Conservation (phyloP, 1,140 invertebrate species). For the Lucilia sericata region DNA sequence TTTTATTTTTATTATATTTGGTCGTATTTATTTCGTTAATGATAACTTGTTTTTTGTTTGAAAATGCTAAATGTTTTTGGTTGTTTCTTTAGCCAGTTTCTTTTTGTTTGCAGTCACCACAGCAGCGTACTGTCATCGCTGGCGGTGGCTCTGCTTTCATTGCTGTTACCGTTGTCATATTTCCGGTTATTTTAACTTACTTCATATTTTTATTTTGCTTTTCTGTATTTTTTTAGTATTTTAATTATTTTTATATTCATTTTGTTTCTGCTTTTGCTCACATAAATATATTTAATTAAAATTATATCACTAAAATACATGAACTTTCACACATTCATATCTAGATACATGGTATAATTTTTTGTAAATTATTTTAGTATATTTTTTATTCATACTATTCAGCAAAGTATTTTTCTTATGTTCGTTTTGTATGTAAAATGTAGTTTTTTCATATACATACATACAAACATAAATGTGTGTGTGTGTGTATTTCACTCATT, state of each 20-base stretch:
- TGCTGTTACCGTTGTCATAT: not conserved
- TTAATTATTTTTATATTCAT: not conserved
- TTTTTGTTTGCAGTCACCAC: not conserved
- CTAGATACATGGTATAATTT: too few species aligned
- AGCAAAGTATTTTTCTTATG: too few species aligned
- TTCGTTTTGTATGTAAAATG: too few species aligned
- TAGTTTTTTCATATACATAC: too few species aligned
- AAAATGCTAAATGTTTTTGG: not conserved
- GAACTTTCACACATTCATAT: too few species aligned
- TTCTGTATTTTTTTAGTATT: too few species aligned
- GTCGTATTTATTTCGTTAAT: not conserved
- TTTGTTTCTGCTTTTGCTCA: too few species aligned
- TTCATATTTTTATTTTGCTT: not conserved
- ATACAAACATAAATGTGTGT: too few species aligned
- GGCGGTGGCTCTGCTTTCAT: not conserved
- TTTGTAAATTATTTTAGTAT: too few species aligned
- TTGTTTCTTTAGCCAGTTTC: not conserved
- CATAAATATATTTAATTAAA: not conserved
- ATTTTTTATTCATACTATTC: too few species aligned
- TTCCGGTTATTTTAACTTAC: constrained; percentile 6
- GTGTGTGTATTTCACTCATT: too few species aligned
- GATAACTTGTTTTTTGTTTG: not conserved
- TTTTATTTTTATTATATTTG: not conserved
- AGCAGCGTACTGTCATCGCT: not conserved
- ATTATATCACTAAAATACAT: not conserved